phyloP scores from a whole-genome alignment of 2,888 invertebrate species.

The Philhelius pedissequus region DNA sequence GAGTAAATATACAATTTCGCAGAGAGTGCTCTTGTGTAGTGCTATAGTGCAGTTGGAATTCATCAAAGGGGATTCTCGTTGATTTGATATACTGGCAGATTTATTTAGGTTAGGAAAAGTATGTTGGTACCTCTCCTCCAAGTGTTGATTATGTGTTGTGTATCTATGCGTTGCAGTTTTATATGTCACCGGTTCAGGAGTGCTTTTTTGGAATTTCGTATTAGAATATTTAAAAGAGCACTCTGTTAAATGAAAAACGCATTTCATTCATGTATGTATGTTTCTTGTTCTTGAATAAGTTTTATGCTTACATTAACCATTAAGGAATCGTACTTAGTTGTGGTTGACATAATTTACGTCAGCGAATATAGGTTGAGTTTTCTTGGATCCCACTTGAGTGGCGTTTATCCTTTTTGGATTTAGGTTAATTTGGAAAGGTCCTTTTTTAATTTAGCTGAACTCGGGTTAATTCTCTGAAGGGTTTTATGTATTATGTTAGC shows the following conservation, averaged over 20 bases:
- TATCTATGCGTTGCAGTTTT: background rate
- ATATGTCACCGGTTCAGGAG: constrained; percentile 6
- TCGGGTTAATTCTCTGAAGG: no score
- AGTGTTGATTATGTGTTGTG: background rate
- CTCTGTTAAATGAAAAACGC: constrained; percentile 1
- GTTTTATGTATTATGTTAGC: no score
- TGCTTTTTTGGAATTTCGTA: background rate
- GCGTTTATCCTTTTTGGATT: background rate
- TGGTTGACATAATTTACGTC: background rate
- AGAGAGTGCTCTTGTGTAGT: background rate
- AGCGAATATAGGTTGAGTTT: background rate
- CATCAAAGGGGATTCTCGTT: constrained; percentile 28
- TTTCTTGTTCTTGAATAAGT: background rate
- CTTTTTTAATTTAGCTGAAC: no score
- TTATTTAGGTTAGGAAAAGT: constrained; percentile 1
- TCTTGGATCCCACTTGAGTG: background rate
- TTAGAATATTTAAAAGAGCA: constrained; percentile 1
- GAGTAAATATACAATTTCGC: constrained; percentile 16
- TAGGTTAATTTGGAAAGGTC: background rate
- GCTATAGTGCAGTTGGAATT: constrained; percentile 8
- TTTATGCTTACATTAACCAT: background rate
- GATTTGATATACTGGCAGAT: constrained; percentile 10
- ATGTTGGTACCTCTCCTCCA: background rate
- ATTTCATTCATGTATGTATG: background rate
- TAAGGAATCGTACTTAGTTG: background rate